A percentile compares a stretch with the other conserved stretches of the same genome.
These are phyloP conservation scores for Neotoxoptera formosana DNA, from an alignment of 1,140 invertebrate genomes.

Conservation along the genomic window DNA sequence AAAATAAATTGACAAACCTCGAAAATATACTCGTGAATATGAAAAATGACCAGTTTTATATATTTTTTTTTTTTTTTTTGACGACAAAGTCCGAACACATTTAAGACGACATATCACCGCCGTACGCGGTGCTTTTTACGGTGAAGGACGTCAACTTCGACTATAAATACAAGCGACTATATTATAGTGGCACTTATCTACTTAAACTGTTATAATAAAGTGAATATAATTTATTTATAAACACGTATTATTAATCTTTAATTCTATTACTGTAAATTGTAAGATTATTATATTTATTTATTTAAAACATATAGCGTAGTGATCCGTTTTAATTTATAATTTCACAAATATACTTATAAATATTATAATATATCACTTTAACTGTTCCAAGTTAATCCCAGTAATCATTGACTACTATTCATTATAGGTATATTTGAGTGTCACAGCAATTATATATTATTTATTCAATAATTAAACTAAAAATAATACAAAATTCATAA, in stretches of 20 bases:
- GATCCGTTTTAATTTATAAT: not conserved
- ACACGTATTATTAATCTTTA: not conserved
- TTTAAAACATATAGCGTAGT: not conserved
- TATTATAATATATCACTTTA: not conserved
- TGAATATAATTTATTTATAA: not conserved
- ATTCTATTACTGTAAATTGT: not conserved
- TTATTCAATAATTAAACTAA: not conserved
- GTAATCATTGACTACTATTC: not conserved
- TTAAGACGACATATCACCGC: not conserved
- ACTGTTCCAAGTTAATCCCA: not conserved
- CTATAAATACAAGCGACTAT: not conserved
- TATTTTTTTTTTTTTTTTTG: not conserved
- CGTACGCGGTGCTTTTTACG: slow-evolving; percentile 32
- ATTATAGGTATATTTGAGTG: not conserved
- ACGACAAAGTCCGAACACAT: slow-evolving; percentile 27
- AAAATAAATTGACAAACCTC: slow-evolving; percentile 30
- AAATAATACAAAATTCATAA: not conserved
- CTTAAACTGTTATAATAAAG: not conserved
- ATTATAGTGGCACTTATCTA: not conserved
- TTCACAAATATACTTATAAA: not conserved
- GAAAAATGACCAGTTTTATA: not conserved
- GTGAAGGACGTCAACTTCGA: slow-evolving; percentile 31
- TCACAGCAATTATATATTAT: not conserved
- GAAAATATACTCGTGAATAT: not conserved
- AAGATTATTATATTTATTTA: not conserved